Conservation (phyloP, 2,113 vertebrate species). For the Chrysochloris asiatica region DNA sequence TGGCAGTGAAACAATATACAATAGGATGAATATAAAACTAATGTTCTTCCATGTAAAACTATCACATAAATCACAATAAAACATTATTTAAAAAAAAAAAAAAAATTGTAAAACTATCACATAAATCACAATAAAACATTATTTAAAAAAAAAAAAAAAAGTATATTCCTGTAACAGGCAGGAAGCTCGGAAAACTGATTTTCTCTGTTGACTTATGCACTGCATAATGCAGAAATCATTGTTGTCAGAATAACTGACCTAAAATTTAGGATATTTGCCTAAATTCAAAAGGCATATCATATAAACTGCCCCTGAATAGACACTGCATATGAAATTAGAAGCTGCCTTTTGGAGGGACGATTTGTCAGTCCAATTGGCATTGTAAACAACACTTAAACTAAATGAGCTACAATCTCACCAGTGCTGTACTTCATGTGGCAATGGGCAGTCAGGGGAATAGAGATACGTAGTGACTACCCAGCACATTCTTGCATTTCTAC, state of each 20-base stretch:
- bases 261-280: conserved; percentile 69
- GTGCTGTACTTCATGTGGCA: conserved; percentile 20
- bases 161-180: background rate
- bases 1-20: too few species aligned
- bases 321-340: conserved; percentile 43
- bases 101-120: too few species aligned
- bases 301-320: conserved; percentile 52
- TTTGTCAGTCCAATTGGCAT: conserved; percentile 13
- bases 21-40: too few species aligned
- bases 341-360: conserved; percentile 19
- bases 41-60: too few species aligned
- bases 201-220: conserved; percentile 42
- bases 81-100: too few species aligned
- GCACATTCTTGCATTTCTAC: background rate
- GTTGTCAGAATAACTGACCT: conserved; percentile 63
- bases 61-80: too few species aligned
- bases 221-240: conserved; percentile 57
- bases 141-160: too few species aligned
- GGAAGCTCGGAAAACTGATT: conserved; percentile 20
- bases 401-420: conserved; percentile 44
- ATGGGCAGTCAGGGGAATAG: conserved; percentile 6
- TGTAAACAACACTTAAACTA: conserved; percentile 43
- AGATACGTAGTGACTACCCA: background rate
- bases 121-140: too few species aligned
- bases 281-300: conserved; percentile 45